Base-by-base conservation (phyloP, 2,113 vertebrate species). In the Entomyzon cyanotis region DNA sequence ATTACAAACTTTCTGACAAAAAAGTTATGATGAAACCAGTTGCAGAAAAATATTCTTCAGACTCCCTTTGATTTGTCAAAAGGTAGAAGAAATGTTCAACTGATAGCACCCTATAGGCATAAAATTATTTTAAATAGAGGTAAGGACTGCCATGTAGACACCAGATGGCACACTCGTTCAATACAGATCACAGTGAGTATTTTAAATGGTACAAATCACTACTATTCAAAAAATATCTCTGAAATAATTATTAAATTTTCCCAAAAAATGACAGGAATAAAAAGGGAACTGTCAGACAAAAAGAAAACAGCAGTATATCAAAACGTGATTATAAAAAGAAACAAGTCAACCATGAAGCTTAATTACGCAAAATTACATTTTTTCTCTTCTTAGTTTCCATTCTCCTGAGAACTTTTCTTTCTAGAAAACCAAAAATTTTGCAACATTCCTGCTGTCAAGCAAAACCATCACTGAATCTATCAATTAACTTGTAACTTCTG, bases 81-180 rank as follows among this genome's bases (percentile, higher is more conserved):
- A 84, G 31, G 20, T 21, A 52, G 35, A 63, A 86, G 75, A 63
- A 52, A 39, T 16, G 35, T 31, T 71, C 37, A 47, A 52, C 0
- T 75, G 17, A 88, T 46, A n/a, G 42, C 24, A 87, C 8, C 33
- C 71, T 23, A 79, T 0, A 63, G 39, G 33, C 21, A 90, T 23
- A 67, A 83, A 84, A 74, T 41, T 44, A 79, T 75, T 73, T 81
- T 35, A 84, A 52, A 67, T 39, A 49, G 41, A 83, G 44, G 73
- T 52, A 86, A 50, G 30, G 70, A 93, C 16, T 77, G 44, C 30
- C 81, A 35, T 16, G 25, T 15, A 93, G 80, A 89, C 90, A 95
- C 58, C 87, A 97, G 93, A 79, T 92, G 92, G 94, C 90, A 97
- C 37, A 96, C 88, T 96, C 4, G 28, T 30, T 70, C 86, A 97